phyloP scores from a whole-genome alignment of 1,140 invertebrate species.

The Archivesica marissinica region DNA sequence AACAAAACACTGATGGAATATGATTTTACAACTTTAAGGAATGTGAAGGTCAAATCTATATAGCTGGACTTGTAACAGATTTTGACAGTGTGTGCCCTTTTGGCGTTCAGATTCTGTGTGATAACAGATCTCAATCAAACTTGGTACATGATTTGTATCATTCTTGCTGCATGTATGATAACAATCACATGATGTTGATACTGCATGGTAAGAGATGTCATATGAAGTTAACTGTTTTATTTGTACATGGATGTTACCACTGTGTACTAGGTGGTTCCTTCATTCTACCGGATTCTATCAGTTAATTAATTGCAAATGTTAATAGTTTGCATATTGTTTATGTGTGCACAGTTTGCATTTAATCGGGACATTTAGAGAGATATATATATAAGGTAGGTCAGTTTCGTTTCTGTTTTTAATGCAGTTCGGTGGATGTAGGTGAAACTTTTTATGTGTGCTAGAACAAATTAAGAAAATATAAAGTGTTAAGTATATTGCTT shows the following conservation, averaged over 20 bases:
- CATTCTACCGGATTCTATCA: too few species aligned
- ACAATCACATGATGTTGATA: background rate
- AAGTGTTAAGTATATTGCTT: too few species aligned
- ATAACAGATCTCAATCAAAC: background rate
- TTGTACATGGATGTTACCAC: background rate
- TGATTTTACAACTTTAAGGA: too few species aligned
- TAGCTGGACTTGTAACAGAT: background rate
- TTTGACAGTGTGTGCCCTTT: background rate
- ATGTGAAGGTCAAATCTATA: background rate
- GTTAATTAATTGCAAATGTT: conserved; percentile 4
- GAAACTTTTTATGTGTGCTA: too few species aligned
- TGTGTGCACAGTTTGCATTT: background rate
- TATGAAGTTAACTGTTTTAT: conserved; percentile 12
- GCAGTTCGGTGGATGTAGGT: too few species aligned
- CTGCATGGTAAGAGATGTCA: conserved; percentile 8
- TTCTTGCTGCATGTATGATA: conserved; percentile 28
- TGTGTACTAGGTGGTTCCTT: background rate
- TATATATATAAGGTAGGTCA: too few species aligned
- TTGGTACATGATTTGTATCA: conserved; percentile 15
- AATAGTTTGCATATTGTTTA: too few species aligned
- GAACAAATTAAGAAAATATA: too few species aligned
- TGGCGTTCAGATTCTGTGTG: background rate
- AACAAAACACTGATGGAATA: too few species aligned
- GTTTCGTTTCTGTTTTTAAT: too few species aligned
- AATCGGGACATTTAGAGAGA: too few species aligned